Base-by-base conservation (phyloP, 2,113 vertebrate genomes). In the Cyrtonyx montezumae region DNA sequence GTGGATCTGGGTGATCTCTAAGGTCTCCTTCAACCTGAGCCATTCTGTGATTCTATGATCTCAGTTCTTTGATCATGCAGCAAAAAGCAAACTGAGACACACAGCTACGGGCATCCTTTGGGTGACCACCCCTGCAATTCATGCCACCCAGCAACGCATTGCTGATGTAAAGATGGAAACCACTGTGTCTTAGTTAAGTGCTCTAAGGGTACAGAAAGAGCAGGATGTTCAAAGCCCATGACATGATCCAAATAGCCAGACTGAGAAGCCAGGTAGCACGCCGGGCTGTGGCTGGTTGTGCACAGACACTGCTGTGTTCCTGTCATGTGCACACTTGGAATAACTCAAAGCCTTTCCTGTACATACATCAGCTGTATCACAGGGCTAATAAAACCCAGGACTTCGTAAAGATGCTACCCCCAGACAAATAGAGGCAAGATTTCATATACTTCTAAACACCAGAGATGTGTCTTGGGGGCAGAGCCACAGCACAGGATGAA, bases 231-330 rank as follows among this genome's bases (percentile, higher is more conserved):
- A 56, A 62, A 66, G n/a, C 20, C 26, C 15, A 28, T 10, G 20
- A 63, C 0, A 0, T 58, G 32, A 12, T 51, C 22, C n/a, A 34
- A 6, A 58, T 45, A 2, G n/a, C n/a, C 1, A 2, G 15, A 18
- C 40, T 55, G 42, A 79, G 82, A 78, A 48, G 21, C 26, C 36
- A 20, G 17, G 40, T 43, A 55, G 23, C 22, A 22, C 0, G 5
- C 13, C 19, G 34, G 36, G 79, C 59, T 28, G 4, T 14, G n/a
- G 26, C 1, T 8, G 19, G 26, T 37, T 71, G 49, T 56, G 32
- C 28, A 23, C 21, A 28, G 45, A 20, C 66, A 46, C 34, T 13
- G 66, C 15, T 42, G 34, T 25, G n/a, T 66, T 53, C 8, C 2
- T 22, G 13, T 32, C 8, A 56, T 30, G 37, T 84, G 43, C 36